Evolutionary conservation across 2,113 vertebrate genomes (phyloP).

Genomic region (Ia io): DNA sequence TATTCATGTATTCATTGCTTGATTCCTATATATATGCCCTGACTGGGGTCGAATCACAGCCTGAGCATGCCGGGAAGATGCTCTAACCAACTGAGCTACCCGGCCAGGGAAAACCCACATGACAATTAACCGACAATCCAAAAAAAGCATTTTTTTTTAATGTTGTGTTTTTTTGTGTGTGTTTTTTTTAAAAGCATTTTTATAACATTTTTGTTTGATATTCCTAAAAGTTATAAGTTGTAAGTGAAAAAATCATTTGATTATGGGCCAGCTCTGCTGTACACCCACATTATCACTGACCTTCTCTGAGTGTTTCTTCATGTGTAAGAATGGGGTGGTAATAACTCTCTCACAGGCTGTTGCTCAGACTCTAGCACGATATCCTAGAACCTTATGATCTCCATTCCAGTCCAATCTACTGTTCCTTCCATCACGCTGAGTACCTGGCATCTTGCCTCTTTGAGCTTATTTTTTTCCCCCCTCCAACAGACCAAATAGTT

Average conservation of each 20-base stretch:
- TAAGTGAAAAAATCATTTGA: not conserved
- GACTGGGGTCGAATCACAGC: not conserved
- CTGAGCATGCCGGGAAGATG: not conserved
- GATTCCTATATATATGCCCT: not conserved
- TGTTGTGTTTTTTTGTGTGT: too few species aligned
- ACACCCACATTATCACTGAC: not conserved
- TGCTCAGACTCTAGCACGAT: accelerated
- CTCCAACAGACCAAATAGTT: not conserved
- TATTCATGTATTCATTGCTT: not conserved
- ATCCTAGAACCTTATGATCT: not conserved
- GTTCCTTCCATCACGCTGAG: not conserved
- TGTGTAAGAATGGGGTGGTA: not conserved
- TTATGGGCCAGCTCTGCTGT: not conserved
- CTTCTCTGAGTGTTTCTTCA: not conserved
- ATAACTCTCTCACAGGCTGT: not conserved
- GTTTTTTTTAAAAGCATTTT: not conserved
- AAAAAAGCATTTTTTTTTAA: too few species aligned
- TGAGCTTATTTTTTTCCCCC: not conserved
- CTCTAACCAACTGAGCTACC: not conserved
- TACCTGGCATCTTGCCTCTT: not conserved
- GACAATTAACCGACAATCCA: not conserved
- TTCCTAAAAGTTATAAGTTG: not conserved
- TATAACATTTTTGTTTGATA: not conserved
- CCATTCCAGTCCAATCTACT: not conserved
- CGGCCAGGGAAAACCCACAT: not conserved